A percentile compares a stretch with the other conserved stretches of the same genome.
Conservation (phyloP, 2,797 vertebrate species). For the Podarcis siculus region DNA sequence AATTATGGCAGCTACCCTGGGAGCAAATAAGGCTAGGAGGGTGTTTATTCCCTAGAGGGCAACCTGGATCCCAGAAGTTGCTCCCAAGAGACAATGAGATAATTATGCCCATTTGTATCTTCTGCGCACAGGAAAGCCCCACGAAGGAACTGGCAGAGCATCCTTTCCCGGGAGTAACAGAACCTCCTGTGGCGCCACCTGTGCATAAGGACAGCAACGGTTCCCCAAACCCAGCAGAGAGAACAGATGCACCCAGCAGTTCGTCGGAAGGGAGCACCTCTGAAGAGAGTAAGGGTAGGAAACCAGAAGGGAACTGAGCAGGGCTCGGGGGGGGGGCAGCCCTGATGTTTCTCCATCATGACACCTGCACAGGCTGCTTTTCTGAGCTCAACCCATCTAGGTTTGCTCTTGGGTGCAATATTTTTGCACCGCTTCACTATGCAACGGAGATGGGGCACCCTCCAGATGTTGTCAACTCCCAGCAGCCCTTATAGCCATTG, state of each 20-base stretch:
- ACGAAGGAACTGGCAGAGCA: slow-evolving; percentile 89
- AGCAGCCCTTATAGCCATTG: too few species aligned
- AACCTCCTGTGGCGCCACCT: slow-evolving; percentile 67
- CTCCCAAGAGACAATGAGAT: not conserved
- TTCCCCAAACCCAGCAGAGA: slow-evolving; percentile 68
- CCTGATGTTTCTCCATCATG: not conserved
- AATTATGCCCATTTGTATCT: not conserved
- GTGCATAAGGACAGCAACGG: slow-evolving; percentile 21
- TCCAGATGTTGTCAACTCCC: not conserved
- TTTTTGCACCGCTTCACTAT: not conserved
- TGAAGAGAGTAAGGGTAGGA: slow-evolving; percentile 83
- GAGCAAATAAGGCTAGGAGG: not conserved
- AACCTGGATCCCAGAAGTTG: not conserved
- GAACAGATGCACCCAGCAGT: slow-evolving; percentile 71
- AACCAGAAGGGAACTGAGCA: accelerated
- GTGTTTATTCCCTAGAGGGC: not conserved
- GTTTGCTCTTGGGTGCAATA: not conserved
- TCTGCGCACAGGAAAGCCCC: slow-evolving; percentile 87
- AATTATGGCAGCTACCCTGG: not conserved
- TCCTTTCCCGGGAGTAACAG: slow-evolving; percentile 75
- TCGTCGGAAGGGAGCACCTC: slow-evolving; percentile 81
- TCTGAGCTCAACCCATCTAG: not conserved
- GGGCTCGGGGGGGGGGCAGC: accelerated
- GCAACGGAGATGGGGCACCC: too few species aligned
- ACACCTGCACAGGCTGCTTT: not conserved